Conservation (phyloP, 2,797 vertebrate genomes). For the Sebastes wilsoni region DNA sequence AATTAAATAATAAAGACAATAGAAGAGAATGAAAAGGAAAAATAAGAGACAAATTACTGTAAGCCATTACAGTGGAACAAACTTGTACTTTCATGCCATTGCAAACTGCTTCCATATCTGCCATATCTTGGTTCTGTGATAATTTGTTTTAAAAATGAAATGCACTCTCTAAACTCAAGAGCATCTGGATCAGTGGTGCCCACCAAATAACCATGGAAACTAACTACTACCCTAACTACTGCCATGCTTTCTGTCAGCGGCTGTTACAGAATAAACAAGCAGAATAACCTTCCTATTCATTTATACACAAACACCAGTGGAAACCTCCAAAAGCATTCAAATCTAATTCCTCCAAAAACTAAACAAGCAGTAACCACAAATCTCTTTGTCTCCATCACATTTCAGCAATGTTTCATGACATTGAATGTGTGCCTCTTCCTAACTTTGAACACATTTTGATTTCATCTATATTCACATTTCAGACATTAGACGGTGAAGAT, state of each 20-base stretch:
- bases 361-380: neutral
- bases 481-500: neutral
- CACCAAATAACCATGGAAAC: slow-evolving; percentile 74
- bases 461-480: neutral
- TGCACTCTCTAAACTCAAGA: slow-evolving; percentile 69
- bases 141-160: slow-evolving; percentile 79
- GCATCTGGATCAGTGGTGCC: slow-evolving; percentile 63
- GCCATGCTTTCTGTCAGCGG: slow-evolving; percentile 41
- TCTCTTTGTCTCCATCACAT: neutral
- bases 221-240: slow-evolving; percentile 30
- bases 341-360: slow-evolving; percentile 5
- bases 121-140: slow-evolving; percentile 65
- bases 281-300: slow-evolving; percentile 33
- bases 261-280: slow-evolving; percentile 54
- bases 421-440: neutral
- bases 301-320: slow-evolving; percentile 10
- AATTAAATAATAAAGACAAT: slow-evolving; percentile 68
- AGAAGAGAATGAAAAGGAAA: slow-evolving; percentile 58
- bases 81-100: slow-evolving; percentile 48
- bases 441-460: neutral
- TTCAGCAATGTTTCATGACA: neutral
- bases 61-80: slow-evolving; percentile 60
- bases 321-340: slow-evolving; percentile 5
- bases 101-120: slow-evolving; percentile 75
- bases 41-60: slow-evolving; percentile 40